Base-by-base conservation (phyloP, 1,140 invertebrate species). In the Cyclina sinensis region DNA sequence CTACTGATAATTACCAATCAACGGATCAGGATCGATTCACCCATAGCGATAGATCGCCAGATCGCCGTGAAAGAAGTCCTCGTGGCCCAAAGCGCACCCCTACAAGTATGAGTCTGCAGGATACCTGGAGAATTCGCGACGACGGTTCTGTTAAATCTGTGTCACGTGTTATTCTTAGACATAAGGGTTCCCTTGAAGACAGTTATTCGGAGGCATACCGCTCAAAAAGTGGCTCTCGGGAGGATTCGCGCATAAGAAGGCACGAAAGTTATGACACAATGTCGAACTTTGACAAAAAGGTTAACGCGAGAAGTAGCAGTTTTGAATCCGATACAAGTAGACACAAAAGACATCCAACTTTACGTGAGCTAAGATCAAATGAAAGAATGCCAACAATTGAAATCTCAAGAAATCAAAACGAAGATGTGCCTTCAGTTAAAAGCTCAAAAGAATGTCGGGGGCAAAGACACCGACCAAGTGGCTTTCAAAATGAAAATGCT, bases 391-490 rank as follows among this genome's bases (percentile, higher is more conserved):
- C 74, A 18, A 35, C 39, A 1, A 78, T 78, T 27, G 46, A 54
- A 78, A 78, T 78, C 9, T 54, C 74, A 48, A 70, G 24, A 70
- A 70, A 48, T 76, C 73, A 76, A 76, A 76, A 30, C 48, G 48
- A 76, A 48, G 27, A 48, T 76, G 73, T 76, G 73, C 73, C 73
- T 76, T 76, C 73, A 18, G 32, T 76, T 9, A 32, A 1, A 39
- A 70, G 65, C 65, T 70, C 65, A 70, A 70, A 70, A 21, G 65
- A 39, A 35, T 37, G 21, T 70, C 32, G 35, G 5, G 1, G 27
- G 35, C 35, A 70, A 35, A 70, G 14, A 1, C 35, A 2, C 27
- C 27, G 32, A 70, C 21, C 32, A 1, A 70, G 35, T 39, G 35
- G 32, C 35, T 37, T 70, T 37, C 32, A 70, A 18, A 37, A 11